phyloP scores from a whole-genome alignment of 2,888 invertebrate genomes.

The Heliconius ethilla region DNA sequence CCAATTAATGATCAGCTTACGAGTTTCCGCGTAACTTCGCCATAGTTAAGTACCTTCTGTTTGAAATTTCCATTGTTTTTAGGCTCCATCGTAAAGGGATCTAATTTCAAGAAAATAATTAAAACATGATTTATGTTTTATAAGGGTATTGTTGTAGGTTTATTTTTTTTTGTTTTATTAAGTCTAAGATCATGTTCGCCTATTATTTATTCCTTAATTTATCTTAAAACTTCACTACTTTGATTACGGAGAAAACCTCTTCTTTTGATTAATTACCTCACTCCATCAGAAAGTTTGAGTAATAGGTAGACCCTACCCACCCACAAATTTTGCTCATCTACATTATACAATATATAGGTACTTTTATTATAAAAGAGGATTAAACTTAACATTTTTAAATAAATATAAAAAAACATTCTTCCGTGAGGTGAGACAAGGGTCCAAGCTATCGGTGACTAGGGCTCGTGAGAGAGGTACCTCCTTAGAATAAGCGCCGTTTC shows the following conservation, averaged over 20 bases:
- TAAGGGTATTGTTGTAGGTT: neutral
- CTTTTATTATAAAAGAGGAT: no score
- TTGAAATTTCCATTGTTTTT: slow-evolving; percentile 19
- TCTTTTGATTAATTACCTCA: neutral
- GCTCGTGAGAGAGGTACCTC: no score
- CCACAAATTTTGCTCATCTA: neutral
- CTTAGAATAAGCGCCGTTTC: no score
- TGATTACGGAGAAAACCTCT: neutral
- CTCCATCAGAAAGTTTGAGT: neutral
- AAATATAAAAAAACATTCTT: no score
- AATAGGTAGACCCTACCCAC: neutral
- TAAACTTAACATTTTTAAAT: no score
- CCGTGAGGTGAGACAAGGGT: no score
- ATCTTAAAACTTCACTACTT: neutral
- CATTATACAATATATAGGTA: no score
- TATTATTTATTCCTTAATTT: neutral
- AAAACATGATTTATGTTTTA: slow-evolving; percentile 15
- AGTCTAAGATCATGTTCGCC: neutral
- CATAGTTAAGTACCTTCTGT: slow-evolving; percentile 7
- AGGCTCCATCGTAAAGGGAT: neutral
- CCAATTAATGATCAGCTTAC: slow-evolving; percentile 21
- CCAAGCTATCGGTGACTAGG: no score
- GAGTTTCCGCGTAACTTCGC: slow-evolving; percentile 20
- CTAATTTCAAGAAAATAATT: slow-evolving; percentile 16
- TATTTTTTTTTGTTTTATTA: neutral